A percentile compares a stretch with the other conserved stretches of the same genome.
phyloP scores from a whole-genome alignment of 2,113 vertebrate genomes.

The Heteronetta atricapilla region DNA sequence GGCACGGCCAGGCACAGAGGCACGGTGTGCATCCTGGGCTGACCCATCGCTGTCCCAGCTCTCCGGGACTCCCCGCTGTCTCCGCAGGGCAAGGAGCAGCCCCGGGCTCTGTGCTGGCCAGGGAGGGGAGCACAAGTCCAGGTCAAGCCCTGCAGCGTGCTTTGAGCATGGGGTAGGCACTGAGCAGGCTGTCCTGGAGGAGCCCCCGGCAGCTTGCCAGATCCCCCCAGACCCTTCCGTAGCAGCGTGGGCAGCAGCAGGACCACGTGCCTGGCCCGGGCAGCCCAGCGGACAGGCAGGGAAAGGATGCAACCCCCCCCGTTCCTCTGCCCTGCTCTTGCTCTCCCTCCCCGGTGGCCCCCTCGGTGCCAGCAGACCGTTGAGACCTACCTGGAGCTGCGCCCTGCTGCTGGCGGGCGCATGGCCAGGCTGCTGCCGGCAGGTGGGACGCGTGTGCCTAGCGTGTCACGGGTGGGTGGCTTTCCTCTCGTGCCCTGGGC shows the following conservation, averaged over 20 bases:
- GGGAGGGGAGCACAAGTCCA: neutral
- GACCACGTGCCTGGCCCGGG: neutral
- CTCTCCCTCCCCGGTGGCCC: fast-evolving
- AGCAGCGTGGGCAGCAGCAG: neutral
- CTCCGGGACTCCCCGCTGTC: neutral
- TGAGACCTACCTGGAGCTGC: conserved; percentile 57
- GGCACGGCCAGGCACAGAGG: neutral
- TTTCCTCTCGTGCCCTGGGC: neutral
- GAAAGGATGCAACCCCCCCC: neutral
- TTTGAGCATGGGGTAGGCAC: neutral
- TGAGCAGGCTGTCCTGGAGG: neutral
- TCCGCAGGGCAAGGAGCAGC: neutral
- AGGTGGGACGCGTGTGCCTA: fast-evolving
- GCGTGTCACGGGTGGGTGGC: fast-evolving
- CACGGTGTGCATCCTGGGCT: no score
- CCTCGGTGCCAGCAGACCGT: neutral
- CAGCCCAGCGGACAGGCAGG: neutral
- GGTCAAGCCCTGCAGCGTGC: neutral
- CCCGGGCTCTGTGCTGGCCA: neutral
- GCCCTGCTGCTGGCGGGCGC: neutral
- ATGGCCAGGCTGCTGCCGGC: neutral
- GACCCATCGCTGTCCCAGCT: neutral
- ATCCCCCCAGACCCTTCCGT: neutral
- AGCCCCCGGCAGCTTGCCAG: fast-evolving
- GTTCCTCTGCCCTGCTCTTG: neutral